phyloP scores from a whole-genome alignment of 2,888 invertebrate genomes.

The Psylliodes chrysocephalus region DNA sequence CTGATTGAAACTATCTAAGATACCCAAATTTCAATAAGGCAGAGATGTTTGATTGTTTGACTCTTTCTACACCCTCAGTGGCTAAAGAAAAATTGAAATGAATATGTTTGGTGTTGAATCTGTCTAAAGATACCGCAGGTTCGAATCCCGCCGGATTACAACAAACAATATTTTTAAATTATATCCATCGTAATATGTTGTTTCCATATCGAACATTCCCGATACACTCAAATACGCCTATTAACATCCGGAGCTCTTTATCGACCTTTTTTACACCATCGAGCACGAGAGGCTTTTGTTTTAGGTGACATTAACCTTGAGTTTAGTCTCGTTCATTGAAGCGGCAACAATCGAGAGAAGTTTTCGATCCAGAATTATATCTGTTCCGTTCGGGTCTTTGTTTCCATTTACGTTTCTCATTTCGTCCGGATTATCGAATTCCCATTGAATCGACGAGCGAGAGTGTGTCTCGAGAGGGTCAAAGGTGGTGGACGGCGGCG shows the following conservation, averaged over 20 bases:
- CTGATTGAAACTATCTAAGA: too few species aligned
- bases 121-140: too few species aligned
- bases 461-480: not conserved
- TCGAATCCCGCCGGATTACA: too few species aligned
- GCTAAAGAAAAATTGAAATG: too few species aligned
- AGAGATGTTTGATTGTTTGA: too few species aligned
- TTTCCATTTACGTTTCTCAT: constrained; percentile 14
- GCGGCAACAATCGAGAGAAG: constrained; percentile 8
- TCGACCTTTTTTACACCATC: constrained; percentile 18
- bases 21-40: too few species aligned
- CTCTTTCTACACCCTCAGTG: too few species aligned
- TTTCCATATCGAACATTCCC: not conserved
- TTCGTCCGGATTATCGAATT: constrained; percentile 8
- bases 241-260: not conserved
- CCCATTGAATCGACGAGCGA: constrained; percentile 3
- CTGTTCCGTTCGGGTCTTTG: constrained; percentile 1
- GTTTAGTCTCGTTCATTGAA: constrained; percentile 5
- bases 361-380: constrained; percentile 19
- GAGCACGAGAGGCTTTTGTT: constrained; percentile 24
- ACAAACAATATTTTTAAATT: too few species aligned
- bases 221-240: not conserved
- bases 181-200: too few species aligned
- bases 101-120: too few species aligned
- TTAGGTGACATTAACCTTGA: constrained; percentile 23
- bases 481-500: not conserved